Base-by-base conservation (phyloP, 1,140 invertebrate genomes). In the Telenomus remus region DNA sequence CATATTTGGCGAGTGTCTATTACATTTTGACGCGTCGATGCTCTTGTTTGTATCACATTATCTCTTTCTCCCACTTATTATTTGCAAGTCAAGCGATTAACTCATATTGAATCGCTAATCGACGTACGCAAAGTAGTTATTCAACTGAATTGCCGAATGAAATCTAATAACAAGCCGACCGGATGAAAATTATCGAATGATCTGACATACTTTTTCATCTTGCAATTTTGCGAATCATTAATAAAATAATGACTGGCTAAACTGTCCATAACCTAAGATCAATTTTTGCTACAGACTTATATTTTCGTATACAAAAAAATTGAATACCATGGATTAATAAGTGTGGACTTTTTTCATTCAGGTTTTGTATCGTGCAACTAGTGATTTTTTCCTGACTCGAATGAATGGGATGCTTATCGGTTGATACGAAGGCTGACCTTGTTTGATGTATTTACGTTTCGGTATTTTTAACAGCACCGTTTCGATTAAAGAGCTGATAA, bases 1-100 rank as follows among this genome's bases (percentile, higher is more conserved):
- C 53, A 79, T 77, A 81, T 79, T 78, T 64, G 66, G 44, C 34
- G 49, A 43, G 44, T 27, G 42, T 27, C 27, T 51, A 46, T 47
- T 42, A 27, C 50, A 13, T 64, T 13, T 43, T 12, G 15, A 8
- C 15, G 13, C 44, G 14, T 11, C 6, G 49, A 55, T 35, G 44
- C 47, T 61, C 10, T 15, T 2, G 19, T 27, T 27, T 60, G 1
- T n/a, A n/a, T n/a, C n/a, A n/a, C n/a, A n/a, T 51, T 15, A 13
- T 43, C 42, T 47, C 59, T 34, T 11, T 1, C 39, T 43, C 35
- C 1, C 2, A 27, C 19, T 27, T 27, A 1, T 27, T 27, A 1
- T 27, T 27, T 27, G 19, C 19, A 27, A 27, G 19, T 27, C 19
- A 9, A 13, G n/a, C 27, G 47, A 69, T 60, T 69, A 51, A 63